Evolutionary conservation across 30 jellyfish, hydroid and myxozoan genomes (phyloP).

Genomic region (Aurelia coerulea): DNA sequence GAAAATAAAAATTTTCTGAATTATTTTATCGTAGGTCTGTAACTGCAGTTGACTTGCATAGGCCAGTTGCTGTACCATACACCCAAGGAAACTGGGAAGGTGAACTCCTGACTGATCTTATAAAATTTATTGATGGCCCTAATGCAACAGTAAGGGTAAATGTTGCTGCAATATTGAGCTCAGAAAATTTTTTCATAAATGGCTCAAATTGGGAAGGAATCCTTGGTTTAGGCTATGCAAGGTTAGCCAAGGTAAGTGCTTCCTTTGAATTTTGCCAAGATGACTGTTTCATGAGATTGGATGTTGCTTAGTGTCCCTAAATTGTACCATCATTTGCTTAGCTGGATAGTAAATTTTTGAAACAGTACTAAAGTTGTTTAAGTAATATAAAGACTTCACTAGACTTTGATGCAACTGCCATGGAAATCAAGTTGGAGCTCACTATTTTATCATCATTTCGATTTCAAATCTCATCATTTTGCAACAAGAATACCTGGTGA

Average conservation of each 20-base stretch:
- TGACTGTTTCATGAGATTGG: too few species aligned
- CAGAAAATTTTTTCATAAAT: conserved; percentile 94
- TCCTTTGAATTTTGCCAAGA: not conserved
- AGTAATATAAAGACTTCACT: too few species aligned
- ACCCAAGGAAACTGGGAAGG: conserved; percentile 99
- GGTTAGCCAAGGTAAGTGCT: conserved; percentile 86
- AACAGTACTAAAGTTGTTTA: too few species aligned
- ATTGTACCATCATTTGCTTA: too few species aligned
- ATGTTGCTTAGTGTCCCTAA: too few species aligned
- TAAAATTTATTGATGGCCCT: conserved; percentile 90
- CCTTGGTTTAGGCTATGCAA: conserved; percentile 97
- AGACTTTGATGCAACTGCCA: too few species aligned
- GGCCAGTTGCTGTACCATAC: conserved; percentile 99
- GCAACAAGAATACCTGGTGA: too few species aligned
- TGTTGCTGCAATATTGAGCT: conserved; percentile 90
- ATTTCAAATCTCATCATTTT: too few species aligned
- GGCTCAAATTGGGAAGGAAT: conserved; percentile 99
- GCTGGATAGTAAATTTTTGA: too few species aligned
- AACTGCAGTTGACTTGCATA: conserved; percentile 80
- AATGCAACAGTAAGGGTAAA: conserved; percentile 93
- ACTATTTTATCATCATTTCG: too few species aligned
- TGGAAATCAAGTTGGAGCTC: too few species aligned
- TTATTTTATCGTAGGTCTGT: conserved; percentile 68
- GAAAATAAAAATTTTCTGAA: not conserved
- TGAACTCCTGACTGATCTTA: conserved; percentile 88